These are phyloP conservation scores for Enteromius treurensis DNA, from an alignment of 2,797 vertebrate species.

Conservation along the genomic window DNA sequence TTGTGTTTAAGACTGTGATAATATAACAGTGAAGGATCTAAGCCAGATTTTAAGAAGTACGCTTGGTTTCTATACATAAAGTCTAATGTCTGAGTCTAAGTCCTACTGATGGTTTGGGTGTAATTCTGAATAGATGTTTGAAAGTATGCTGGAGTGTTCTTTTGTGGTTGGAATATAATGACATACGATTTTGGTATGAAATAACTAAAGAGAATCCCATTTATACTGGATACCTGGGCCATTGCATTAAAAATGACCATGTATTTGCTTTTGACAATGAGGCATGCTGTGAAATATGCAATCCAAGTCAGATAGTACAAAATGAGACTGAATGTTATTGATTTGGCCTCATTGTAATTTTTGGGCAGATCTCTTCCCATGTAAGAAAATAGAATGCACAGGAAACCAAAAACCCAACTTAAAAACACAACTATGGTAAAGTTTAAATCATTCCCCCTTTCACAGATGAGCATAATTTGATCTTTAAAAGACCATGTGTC, in stretches of 20 bases:
- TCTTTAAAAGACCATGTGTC: constrained; percentile 63
- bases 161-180: constrained; percentile 79
- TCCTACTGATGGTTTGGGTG: constrained; percentile 75
- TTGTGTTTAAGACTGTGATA: neutral
- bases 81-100: constrained; percentile 44
- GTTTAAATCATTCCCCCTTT: neutral
- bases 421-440: constrained; percentile 27
- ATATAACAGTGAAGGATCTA: neutral
- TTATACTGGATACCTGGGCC: constrained; percentile 71
- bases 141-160: constrained; percentile 82
- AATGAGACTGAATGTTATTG: constrained; percentile 84
- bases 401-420: constrained; percentile 52
- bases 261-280: constrained; percentile 68
- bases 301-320: constrained; percentile 80
- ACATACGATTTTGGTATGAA: constrained; percentile 84
- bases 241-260: constrained; percentile 61
- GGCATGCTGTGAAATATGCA: constrained; percentile 65
- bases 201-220: constrained; percentile 78
- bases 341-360: constrained; percentile 88
- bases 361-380: constrained; percentile 86
- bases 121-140: constrained; percentile 85
- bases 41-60: neutral
- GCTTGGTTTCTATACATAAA: neutral
- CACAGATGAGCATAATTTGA: constrained; percentile 76
- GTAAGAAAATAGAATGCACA: constrained; percentile 83